These are phyloP conservation scores for Menidia menidia DNA, from an alignment of 2,797 vertebrate genomes.

Conservation along the genomic window DNA sequence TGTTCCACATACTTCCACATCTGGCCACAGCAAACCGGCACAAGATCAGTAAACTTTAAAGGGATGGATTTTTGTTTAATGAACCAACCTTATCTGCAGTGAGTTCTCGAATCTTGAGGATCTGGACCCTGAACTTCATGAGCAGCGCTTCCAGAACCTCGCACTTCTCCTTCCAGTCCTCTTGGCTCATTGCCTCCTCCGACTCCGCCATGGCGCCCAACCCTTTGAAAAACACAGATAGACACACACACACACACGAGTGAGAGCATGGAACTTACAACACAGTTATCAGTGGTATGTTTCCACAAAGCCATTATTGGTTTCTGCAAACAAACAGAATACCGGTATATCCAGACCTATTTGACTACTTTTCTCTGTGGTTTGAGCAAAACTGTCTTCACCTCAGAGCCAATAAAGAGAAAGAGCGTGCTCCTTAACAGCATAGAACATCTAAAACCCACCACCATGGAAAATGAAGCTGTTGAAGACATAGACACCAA, in stretches of 20 bases:
- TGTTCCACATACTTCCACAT: neutral
- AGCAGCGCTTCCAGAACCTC: conserved; percentile 92
- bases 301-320: neutral
- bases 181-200: conserved; percentile 84
- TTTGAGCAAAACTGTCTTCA: too few species aligned
- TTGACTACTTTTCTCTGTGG: too few species aligned
- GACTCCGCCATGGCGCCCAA: conserved; percentile 87
- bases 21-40: neutral
- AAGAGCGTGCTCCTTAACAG: too few species aligned
- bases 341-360: too few species aligned
- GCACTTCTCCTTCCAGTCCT: conserved; percentile 96
- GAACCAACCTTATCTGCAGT: conserved; percentile 92
- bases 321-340: too few species aligned
- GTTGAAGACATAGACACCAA: too few species aligned
- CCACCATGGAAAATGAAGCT: too few species aligned
- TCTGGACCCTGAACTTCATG: conserved; percentile 95
- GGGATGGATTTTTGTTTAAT: neutral
- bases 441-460: too few species aligned
- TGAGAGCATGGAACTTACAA: conserved; percentile 14
- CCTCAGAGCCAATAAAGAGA: too few species aligned
- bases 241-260: too few species aligned
- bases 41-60: neutral
- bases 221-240: conserved; percentile 32
- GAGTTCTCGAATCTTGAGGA: conserved; percentile 94
- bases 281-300: neutral